phyloP scores from a whole-genome alignment of 2,113 vertebrate species.

The Arenaria interpres region DNA sequence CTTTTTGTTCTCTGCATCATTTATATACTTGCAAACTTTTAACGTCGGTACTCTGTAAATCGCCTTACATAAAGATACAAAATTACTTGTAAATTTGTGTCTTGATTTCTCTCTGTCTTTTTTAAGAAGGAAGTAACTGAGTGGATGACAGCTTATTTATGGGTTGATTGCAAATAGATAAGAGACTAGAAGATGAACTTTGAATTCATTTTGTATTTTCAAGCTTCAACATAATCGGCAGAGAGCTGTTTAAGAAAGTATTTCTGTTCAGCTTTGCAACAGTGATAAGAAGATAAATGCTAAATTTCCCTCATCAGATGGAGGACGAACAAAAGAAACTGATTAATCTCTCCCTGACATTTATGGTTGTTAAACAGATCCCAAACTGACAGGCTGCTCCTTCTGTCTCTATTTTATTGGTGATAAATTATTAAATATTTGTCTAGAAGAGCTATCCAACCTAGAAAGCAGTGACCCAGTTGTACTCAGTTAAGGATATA shows the following conservation, averaged over 20 bases:
- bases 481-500: not conserved
- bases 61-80: not conserved
- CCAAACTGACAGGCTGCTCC: not conserved
- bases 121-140: not conserved
- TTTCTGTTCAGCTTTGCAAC: slow-evolving; percentile 25
- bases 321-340: slow-evolving; percentile 10
- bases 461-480: not conserved
- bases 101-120: not conserved
- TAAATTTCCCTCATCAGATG: slow-evolving; percentile 14
- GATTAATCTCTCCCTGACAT: slow-evolving; percentile 14
- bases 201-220: slow-evolving; percentile 33
- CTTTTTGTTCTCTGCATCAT: not conserved
- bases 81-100: not conserved
- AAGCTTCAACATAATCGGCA: not conserved
- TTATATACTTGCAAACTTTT: not conserved
- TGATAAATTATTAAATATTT: slow-evolving; percentile 30
- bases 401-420: slow-evolving; percentile 14
- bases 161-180: not conserved
- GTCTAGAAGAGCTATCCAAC: not conserved
- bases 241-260: not conserved
- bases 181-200: slow-evolving; percentile 6
- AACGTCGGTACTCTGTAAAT: not conserved
- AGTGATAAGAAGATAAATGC: not conserved
- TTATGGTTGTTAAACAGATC: slow-evolving; percentile 24
- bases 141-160: not conserved